These are phyloP conservation scores for Phrynosoma platyrhinos DNA, from an alignment of 2,113 vertebrate genomes.

Conservation along the genomic window DNA sequence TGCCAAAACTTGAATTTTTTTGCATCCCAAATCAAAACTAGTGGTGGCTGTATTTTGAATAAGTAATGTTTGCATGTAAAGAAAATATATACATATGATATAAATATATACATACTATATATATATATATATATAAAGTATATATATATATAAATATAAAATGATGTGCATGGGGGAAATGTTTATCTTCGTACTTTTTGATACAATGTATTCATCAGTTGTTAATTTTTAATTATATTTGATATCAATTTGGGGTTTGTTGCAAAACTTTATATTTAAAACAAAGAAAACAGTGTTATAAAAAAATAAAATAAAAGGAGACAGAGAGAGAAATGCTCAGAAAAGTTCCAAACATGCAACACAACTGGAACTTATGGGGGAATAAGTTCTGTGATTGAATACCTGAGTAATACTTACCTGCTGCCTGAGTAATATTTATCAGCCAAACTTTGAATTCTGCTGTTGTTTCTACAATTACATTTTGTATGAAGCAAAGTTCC, in stretches of 20 bases:
- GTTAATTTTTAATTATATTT: slow-evolving; percentile 96
- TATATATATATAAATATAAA: slow-evolving; percentile 78
- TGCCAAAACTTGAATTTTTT: slow-evolving; percentile 82
- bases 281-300: slow-evolving; percentile 76
- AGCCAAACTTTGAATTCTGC: slow-evolving; percentile 93
- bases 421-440: slow-evolving; percentile 90
- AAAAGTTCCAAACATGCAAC: slow-evolving; percentile 79
- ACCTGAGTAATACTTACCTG: slow-evolving; percentile 72
- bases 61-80: slow-evolving; percentile 93
- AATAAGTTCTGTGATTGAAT: slow-evolving; percentile 82
- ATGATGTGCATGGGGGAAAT: slow-evolving; percentile 91
- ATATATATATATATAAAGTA: slow-evolving; percentile 70
- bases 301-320: slow-evolving; percentile 35
- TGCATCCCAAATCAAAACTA: slow-evolving; percentile 82
- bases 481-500: slow-evolving; percentile 97
- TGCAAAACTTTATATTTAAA: slow-evolving; percentile 88
- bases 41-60: slow-evolving; percentile 86
- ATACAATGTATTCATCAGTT: slow-evolving; percentile 91
- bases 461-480: slow-evolving; percentile 97
- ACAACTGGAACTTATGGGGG: slow-evolving; percentile 77
- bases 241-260: slow-evolving; percentile 93
- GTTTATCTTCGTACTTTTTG: slow-evolving; percentile 94
- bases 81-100: slow-evolving; percentile 85
- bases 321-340: neutral
- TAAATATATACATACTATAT: slow-evolving; percentile 74